Base-by-base conservation (phyloP, 2,797 vertebrate genomes). In the Alosa sapidissima region DNA sequence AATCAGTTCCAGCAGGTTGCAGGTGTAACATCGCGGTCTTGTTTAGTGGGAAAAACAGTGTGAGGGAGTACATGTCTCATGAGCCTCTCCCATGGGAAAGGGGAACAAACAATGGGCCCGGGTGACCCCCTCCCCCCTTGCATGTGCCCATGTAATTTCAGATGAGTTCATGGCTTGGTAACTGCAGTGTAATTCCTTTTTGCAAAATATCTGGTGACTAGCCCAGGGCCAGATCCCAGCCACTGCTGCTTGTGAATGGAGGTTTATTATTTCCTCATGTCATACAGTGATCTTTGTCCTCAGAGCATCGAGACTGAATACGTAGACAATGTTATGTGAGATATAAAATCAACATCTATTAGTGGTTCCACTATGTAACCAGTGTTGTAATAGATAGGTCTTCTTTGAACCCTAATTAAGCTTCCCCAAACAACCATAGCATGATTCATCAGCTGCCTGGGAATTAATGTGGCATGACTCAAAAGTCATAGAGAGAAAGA, bases 281-380 rank as follows among this genome's bases (percentile, higher is more conserved):
- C 89, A 16, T 81, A 87, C 90, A 91, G 89, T 28, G 60, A 65
- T 81, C 81, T 48, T 75, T 58, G 81, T 91, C 88, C 86, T 90
- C 10, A 49, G 90, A 90, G 88, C 81, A 83, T 85, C 87, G 87
- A 86, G 82, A 81, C 89, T 91, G 90, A 90, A 85, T 84, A 85
- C 88, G 89, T 88, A 81, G 88, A 90, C 90, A 90, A 88, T 87
- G 86, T 10, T 16, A 65, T 84, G 84, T 92, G 89, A 84, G 90
- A 90, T 89, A 93, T 88, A 88, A 85, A 49, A 28, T 89, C 87
- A 90, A 88, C 85, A 81, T 89, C 75, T 78, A 84, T 85, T 88
- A 87, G 88, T 90, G 45, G 72, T 78, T 41, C 72, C 72, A 47
- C 14, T 36, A 47, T 78, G 68, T 75, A 75, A 75, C 33, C 68